A percentile compares a stretch with the other conserved stretches of the same genome.
Evolutionary conservation across 1,140 invertebrate species (phyloP).

Genomic region (Oscheius sp.): DNA sequence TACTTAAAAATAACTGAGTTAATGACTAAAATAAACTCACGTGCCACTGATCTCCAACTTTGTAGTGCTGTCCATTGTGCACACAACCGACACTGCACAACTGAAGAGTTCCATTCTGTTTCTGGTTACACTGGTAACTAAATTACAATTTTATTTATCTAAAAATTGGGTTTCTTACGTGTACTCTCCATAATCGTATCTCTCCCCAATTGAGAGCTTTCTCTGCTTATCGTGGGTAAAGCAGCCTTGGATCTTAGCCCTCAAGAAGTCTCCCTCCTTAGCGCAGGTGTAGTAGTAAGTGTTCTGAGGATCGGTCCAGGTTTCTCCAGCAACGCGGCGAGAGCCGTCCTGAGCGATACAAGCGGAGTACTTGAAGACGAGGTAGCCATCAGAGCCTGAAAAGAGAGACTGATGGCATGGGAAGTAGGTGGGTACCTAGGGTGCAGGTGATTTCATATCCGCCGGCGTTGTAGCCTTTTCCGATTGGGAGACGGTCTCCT

Average conservation of each 20-base stretch:
- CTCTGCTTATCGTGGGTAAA: constrained; percentile 39
- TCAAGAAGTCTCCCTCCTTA: constrained; percentile 36
- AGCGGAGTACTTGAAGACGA: constrained; percentile 40
- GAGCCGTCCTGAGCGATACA: constrained; percentile 33
- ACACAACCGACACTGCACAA: constrained; percentile 45
- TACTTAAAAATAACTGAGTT: no score
- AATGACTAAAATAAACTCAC: no score
- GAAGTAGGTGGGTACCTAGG: constrained; percentile 5
- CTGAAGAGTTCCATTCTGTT: constrained; percentile 29
- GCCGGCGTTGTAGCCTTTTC: constrained; percentile 30
- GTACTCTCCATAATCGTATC: constrained; percentile 45
- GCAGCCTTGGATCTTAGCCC: constrained; percentile 36
- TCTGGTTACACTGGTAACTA: constrained; percentile 43
- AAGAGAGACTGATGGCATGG: not conserved
- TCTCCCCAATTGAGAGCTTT: constrained; percentile 37
- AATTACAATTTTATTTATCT: not conserved
- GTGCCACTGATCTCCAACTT: constrained; percentile 39
- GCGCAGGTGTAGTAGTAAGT: constrained; percentile 41
- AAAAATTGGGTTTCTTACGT: constrained; percentile 30
- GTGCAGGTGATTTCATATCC: constrained; percentile 37
- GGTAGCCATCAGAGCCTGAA: constrained; percentile 38
- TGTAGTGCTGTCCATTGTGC: constrained; percentile 34
- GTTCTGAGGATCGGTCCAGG: constrained; percentile 41
- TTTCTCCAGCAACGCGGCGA: constrained; percentile 31
- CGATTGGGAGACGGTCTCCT: constrained; percentile 30